A percentile compares a stretch with the other conserved stretches of the same genome.
Evolutionary conservation across 2,113 vertebrate species (phyloP).

Genomic region (Cnemophilus loriae): DNA sequence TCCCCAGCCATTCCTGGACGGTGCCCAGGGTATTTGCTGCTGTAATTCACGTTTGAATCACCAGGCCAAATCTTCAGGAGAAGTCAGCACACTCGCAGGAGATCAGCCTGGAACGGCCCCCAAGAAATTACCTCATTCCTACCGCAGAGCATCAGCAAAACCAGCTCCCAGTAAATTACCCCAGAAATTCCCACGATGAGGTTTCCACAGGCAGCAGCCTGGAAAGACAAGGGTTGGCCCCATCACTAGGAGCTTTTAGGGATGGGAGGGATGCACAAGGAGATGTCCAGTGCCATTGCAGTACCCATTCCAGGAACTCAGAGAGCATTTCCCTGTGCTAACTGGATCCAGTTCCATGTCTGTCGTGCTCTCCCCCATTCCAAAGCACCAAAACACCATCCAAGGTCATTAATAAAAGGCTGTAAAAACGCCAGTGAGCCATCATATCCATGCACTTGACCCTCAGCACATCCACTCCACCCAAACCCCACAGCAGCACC

Average conservation of each 20-base stretch:
- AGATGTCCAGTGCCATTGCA: accelerated
- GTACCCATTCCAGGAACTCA: accelerated
- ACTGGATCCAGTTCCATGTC: accelerated
- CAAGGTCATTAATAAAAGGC: accelerated
- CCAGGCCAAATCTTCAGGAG: not conserved
- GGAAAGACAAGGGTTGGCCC: not conserved
- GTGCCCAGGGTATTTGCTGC: not conserved
- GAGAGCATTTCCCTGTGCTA: accelerated
- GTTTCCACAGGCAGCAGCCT: not conserved
- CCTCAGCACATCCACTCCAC: not conserved
- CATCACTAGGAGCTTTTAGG: not conserved
- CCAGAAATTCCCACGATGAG: accelerated
- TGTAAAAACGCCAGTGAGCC: accelerated
- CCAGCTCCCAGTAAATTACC: not conserved
- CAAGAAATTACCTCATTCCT: not conserved
- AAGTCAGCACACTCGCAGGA: not conserved
- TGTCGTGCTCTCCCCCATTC: accelerated
- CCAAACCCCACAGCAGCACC: not conserved
- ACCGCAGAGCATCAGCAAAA: not conserved
- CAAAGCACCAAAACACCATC: not conserved
- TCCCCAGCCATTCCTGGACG: accelerated
- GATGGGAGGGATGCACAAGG: not conserved
- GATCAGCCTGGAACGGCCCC: not conserved
- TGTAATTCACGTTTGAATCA: not conserved
- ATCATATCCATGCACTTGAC: accelerated